A percentile compares a stretch with the other conserved stretches of the same genome.
These are phyloP conservation scores for Eumeta japonica DNA, from an alignment of 1,140 invertebrate species.

Conservation along the genomic window DNA sequence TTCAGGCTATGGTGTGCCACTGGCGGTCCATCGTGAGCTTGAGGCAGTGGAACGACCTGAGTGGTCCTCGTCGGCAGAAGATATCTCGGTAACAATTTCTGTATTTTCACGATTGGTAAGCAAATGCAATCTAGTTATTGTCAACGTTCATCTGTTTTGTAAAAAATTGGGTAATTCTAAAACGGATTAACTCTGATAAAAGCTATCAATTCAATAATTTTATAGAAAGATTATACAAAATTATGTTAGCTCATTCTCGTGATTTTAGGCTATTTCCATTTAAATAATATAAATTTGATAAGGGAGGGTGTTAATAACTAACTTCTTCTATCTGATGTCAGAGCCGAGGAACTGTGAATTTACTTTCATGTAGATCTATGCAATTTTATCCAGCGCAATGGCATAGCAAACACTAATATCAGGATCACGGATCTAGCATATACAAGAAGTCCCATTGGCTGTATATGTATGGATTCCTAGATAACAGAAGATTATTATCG, in stretches of 20 bases:
- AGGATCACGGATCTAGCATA: too few relatives aligned
- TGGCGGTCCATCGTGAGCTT: conserved; percentile 4
- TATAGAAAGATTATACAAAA: neutral
- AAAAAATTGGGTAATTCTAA: conserved; percentile 4
- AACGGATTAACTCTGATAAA: too few relatives aligned
- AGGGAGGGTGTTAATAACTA: too few relatives aligned
- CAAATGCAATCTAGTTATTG: conserved; percentile 1
- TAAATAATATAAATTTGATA: conserved; percentile 4
- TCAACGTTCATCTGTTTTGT: conserved; percentile 2
- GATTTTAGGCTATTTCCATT: conserved; percentile 8
- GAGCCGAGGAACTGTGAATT: too few relatives aligned
- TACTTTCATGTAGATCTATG: too few relatives aligned
- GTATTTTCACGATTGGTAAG: neutral
- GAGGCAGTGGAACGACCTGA: neutral
- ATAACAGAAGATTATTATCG: too few relatives aligned
- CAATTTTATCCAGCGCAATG: too few relatives aligned
- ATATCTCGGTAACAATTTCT: conserved; percentile 5
- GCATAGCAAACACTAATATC: too few relatives aligned
- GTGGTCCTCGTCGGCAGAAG: conserved; percentile 4
- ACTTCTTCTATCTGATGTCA: too few relatives aligned
- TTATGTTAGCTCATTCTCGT: neutral
- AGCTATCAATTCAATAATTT: conserved; percentile 7
- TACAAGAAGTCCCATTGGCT: too few relatives aligned
- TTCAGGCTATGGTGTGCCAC: conserved; percentile 3
- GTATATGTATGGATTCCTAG: too few relatives aligned